Conservation (phyloP, 2,888 invertebrate genomes). For the Ptychoptera contaminata region DNA sequence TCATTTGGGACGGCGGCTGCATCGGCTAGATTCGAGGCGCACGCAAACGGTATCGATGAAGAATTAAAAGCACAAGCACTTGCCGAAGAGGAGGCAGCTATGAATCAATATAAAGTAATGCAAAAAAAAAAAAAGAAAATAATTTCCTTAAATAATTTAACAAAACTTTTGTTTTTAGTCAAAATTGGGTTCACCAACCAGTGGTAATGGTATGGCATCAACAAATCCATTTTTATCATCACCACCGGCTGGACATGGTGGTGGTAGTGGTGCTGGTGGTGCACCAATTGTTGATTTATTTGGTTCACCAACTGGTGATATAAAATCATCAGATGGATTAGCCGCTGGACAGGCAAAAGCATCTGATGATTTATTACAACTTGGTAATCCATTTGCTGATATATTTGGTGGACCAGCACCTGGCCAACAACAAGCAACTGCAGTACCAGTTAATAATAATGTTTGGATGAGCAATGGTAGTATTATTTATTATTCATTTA, state of each 20-base stretch:
- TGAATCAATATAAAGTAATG: conserved; percentile 85
- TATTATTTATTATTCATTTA: conserved; percentile 6
- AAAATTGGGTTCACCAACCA: conserved; percentile 64
- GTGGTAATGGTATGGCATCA: conserved; percentile 34
- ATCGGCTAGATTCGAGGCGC: conserved; percentile 50
- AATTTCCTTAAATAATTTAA: background rate
- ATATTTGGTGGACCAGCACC: conserved; percentile 47
- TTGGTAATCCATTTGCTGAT: conserved; percentile 85
- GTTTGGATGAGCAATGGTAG: conserved; percentile 35
- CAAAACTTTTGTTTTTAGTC: conserved; percentile 32
- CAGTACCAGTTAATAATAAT: conserved; percentile 28
- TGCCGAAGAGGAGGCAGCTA: conserved; percentile 91
- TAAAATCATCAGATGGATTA: conserved; percentile 26
- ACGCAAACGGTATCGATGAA: conserved; percentile 69
- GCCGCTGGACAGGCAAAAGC: conserved; percentile 40
- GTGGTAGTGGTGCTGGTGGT: no score
- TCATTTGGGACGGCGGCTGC: conserved; percentile 75
- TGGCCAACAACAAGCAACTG: conserved; percentile 15
- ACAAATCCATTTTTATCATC: conserved; percentile 79
- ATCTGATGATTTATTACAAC: conserved; percentile 74
- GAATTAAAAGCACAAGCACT: conserved; percentile 70
- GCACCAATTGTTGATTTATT: conserved; percentile 68
- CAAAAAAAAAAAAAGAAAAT: background rate
- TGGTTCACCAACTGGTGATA: conserved; percentile 38
- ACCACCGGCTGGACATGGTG: conserved; percentile 37